Evolutionary conservation across 2,113 vertebrate genomes (phyloP).

Genomic region (Etia nguti): DNA sequence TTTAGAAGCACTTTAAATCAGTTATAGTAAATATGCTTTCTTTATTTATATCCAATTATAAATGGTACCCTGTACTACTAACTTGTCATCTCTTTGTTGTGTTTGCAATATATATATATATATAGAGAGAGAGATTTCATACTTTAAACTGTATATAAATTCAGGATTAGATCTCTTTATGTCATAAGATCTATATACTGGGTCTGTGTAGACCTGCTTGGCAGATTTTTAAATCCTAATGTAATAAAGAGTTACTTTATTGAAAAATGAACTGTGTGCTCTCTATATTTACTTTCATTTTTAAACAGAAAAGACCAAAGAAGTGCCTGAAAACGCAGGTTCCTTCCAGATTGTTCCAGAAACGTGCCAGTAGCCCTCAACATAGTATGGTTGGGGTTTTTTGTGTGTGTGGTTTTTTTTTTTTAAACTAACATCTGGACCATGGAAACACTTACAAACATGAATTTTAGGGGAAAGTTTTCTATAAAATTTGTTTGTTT

Average conservation of each 20-base stretch:
- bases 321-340: neutral
- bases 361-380: neutral
- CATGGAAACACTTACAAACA: neutral
- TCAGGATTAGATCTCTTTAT: constrained; percentile 13
- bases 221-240: constrained; percentile 42
- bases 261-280: neutral
- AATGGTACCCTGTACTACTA: neutral
- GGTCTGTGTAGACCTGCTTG: neutral
- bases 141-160: constrained; percentile 4
- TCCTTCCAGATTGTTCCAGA: constrained; percentile 46
- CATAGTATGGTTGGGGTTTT: neutral
- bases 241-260: constrained; percentile 50
- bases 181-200: constrained; percentile 20
- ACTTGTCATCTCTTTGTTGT: neutral
- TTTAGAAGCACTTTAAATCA: constrained; percentile 57
- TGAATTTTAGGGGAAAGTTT: neutral
- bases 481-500: neutral
- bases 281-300: neutral
- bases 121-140: neutral
- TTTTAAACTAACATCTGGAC: neutral
- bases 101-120: neutral
- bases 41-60: constrained; percentile 2
- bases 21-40: constrained; percentile 8
- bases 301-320: neutral
- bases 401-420: neutral